Percentiles rank a stretch among this genome's conserved stretches.
Evolutionary conservation across 2,113 vertebrate species (phyloP).

Genomic region (Hippocampus abdominalis): DNA sequence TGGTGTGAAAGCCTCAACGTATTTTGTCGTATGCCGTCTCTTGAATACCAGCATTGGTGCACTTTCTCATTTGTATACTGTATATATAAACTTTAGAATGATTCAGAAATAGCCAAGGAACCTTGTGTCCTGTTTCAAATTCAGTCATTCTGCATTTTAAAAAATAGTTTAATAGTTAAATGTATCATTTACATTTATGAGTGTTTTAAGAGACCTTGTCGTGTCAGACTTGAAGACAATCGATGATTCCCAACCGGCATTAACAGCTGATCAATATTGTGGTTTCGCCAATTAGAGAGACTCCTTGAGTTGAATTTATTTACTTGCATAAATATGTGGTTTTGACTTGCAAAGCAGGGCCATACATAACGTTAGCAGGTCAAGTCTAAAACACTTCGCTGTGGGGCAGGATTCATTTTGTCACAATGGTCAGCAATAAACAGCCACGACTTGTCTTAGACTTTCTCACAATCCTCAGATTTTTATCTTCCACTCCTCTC

Average conservation of each 20-base stretch:
- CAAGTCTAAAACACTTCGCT: slow-evolving; percentile 52
- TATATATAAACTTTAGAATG: not conserved
- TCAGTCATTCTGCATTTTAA: not conserved
- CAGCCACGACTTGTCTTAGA: not conserved
- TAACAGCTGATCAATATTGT: slow-evolving; percentile 54
- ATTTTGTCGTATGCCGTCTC: not conserved
- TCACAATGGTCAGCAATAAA: not conserved
- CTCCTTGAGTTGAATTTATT: slow-evolving; percentile 36
- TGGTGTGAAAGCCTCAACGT: not conserved
- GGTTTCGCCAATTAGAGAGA: slow-evolving; percentile 33
- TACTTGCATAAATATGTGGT: slow-evolving; percentile 30
- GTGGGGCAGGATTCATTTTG: slow-evolving; percentile 24
- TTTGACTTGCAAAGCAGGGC: slow-evolving; percentile 40
- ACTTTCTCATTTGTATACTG: not conserved
- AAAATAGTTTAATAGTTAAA: slow-evolving; percentile 29
- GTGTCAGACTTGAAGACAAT: slow-evolving; percentile 49
- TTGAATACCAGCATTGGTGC: not conserved
- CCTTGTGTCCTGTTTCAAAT: slow-evolving; percentile 11
- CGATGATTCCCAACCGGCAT: slow-evolving; percentile 45
- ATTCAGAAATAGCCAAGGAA: slow-evolving; percentile 4
- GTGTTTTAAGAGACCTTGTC: slow-evolving; percentile 62
- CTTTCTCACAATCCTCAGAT: not conserved
- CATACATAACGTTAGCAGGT: slow-evolving; percentile 53
- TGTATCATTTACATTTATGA: slow-evolving; percentile 34
- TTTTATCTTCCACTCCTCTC: too few relatives aligned